Conservation (phyloP, 1,140 invertebrate genomes). For the Drosophila sulfurigaster region DNA sequence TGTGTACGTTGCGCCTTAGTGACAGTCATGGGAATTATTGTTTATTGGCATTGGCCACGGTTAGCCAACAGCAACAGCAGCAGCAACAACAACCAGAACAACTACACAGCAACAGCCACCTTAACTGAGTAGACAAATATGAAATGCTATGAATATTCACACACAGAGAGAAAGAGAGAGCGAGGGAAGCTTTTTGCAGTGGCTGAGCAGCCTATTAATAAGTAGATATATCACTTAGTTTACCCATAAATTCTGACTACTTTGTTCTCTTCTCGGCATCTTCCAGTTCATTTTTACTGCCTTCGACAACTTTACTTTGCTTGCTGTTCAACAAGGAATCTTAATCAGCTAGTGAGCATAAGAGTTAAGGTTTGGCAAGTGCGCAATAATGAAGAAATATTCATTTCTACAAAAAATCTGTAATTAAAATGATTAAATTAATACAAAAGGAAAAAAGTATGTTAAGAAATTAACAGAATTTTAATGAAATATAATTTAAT, state of each 20-base stretch:
- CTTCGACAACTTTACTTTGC: background rate
- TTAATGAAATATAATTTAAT: no score
- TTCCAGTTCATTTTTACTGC: background rate
- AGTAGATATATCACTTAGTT: conserved; percentile 54
- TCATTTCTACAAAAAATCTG: no score
- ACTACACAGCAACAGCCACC: conserved; percentile 1
- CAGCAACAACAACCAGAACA: conserved; percentile 23
- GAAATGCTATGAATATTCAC: conserved; percentile 42
- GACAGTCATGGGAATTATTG: conserved; percentile 83
- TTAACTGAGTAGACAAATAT: conserved; percentile 45
- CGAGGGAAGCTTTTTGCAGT: conserved; percentile 12
- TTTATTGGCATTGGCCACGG: conserved; percentile 80
- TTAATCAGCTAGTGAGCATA: conserved; percentile 9
- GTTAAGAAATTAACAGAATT: no score
- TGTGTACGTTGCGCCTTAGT: conserved; percentile 71
- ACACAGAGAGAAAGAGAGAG: conserved; percentile 18
- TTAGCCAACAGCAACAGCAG: conserved; percentile 42
- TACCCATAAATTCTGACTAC: conserved; percentile 42
- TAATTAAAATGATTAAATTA: no score
- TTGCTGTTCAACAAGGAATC: background rate
- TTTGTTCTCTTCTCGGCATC: conserved; percentile 9
- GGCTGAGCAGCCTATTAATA: conserved; percentile 45
- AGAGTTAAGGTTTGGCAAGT: background rate
- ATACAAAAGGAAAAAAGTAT: no score
- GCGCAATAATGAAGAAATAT: background rate